These are phyloP conservation scores for Nannospalax galili DNA, from an alignment of 2,113 vertebrate genomes.

Conservation along the genomic window DNA sequence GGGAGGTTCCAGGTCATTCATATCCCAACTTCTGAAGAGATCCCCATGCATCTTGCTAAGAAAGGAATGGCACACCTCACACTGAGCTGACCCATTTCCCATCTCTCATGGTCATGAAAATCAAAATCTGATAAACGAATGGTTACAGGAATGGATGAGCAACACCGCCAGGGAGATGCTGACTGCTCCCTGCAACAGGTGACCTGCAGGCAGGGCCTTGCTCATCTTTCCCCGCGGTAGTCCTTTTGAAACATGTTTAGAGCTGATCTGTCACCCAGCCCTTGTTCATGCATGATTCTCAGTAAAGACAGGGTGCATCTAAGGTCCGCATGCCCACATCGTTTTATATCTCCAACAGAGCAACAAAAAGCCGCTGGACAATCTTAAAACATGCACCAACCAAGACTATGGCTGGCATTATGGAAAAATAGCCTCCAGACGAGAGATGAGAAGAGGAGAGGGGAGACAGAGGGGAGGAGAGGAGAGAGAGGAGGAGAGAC, in stretches of 20 bases:
- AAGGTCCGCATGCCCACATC: slow-evolving; percentile 54
- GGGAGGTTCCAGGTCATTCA: fast-evolving
- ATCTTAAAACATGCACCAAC: slow-evolving; percentile 68
- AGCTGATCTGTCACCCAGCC: slow-evolving; percentile 52
- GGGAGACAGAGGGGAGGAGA: no score
- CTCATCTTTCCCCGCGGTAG: not conserved
- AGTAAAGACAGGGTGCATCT: not conserved
- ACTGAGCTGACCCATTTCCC: not conserved
- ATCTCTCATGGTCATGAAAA: not conserved
- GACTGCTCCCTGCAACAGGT: fast-evolving
- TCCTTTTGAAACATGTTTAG: not conserved
- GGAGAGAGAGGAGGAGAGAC: no score
- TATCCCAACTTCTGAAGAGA: not conserved
- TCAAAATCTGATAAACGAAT: not conserved
- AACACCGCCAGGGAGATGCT: not conserved
- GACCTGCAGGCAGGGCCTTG: fast-evolving
- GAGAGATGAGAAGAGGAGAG: not conserved
- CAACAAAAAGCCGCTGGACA: slow-evolving; percentile 8
- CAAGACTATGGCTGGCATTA: slow-evolving; percentile 36
- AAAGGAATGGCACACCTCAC: not conserved
- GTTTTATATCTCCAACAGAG: not conserved
- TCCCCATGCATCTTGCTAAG: not conserved
- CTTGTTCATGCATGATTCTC: slow-evolving; percentile 68
- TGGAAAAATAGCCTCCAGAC: not conserved
- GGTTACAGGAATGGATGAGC: not conserved